Percentiles rank a stretch among this genome's conserved stretches.
Evolutionary conservation across 2,797 vertebrate genomes (phyloP).

Genomic region (Serranus cabrilla): DNA sequence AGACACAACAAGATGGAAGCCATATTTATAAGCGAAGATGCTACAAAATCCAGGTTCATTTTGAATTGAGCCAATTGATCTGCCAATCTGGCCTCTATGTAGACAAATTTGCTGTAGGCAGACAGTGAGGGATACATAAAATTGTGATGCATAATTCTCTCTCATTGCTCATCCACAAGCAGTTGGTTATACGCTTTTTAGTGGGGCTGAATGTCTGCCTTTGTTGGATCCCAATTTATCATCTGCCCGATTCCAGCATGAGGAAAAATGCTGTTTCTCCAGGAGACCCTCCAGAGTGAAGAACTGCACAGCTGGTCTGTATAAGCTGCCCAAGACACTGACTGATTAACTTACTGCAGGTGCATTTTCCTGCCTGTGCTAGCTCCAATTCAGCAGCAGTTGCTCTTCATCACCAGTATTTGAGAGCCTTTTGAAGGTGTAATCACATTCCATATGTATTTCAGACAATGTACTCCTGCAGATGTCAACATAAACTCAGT

Average conservation of each 20-base stretch:
- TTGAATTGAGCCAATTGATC: slow-evolving; percentile 1
- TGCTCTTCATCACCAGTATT: slow-evolving; percentile 57
- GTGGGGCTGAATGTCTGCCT: slow-evolving; percentile 61
- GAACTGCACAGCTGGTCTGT: slow-evolving; percentile 71
- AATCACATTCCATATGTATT: background rate
- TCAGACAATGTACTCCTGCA: too few relatives aligned
- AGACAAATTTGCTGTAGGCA: background rate
- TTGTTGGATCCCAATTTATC: slow-evolving; percentile 74
- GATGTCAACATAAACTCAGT: too few relatives aligned
- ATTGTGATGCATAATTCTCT: slow-evolving; percentile 44
- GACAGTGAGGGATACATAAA: slow-evolving; percentile 47
- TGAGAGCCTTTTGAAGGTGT: slow-evolving; percentile 33
- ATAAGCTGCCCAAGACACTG: slow-evolving; percentile 68
- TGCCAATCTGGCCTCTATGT: slow-evolving; percentile 1
- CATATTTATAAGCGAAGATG: background rate
- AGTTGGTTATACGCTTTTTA: slow-evolving; percentile 61
- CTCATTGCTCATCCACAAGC: slow-evolving; percentile 70
- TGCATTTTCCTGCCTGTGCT: slow-evolving; percentile 56
- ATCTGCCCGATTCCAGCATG: slow-evolving; percentile 50
- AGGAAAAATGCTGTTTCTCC: slow-evolving; percentile 52
- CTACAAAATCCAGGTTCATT: background rate
- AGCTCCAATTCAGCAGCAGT: slow-evolving; percentile 43
- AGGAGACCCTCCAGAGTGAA: slow-evolving; percentile 57
- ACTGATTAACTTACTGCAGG: slow-evolving; percentile 77
- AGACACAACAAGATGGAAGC: background rate